phyloP scores from a whole-genome alignment of 2,888 invertebrate species.

The Orgyia antiqua region DNA sequence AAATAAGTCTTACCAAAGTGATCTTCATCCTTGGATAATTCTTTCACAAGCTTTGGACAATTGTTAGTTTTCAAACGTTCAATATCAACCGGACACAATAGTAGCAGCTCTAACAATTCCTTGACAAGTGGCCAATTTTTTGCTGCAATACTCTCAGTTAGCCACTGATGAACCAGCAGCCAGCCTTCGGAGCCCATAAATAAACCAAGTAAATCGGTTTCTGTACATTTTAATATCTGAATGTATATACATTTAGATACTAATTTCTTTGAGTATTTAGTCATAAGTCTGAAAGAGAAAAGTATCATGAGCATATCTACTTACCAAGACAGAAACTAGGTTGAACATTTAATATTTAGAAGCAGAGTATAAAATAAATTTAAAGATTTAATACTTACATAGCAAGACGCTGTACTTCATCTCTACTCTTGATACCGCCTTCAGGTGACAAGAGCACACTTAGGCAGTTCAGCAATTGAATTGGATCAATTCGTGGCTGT shows the following conservation, averaged over 20 bases:
- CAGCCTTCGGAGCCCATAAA: conserved; percentile 96
- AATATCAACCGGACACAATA: conserved; percentile 93
- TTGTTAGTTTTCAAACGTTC: conserved; percentile 93
- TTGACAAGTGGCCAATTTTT: conserved; percentile 92
- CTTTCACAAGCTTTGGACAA: conserved; percentile 94
- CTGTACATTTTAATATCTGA: conserved; percentile 92
- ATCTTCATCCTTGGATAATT: conserved; percentile 88
- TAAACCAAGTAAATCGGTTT: conserved; percentile 88
- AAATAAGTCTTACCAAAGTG: conserved; percentile 82
- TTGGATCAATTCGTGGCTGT: conserved; percentile 95
- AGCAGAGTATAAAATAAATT: not conserved
- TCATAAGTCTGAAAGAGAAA: conserved; percentile 89
- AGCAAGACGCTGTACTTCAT: conserved; percentile 92
- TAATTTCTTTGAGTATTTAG: conserved; percentile 95
- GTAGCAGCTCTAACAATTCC: conserved; percentile 90
- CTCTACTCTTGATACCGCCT: conserved; percentile 92
- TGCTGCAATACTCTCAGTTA: conserved; percentile 89
- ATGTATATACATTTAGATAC: conserved; percentile 97
- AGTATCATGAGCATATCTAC: conserved; percentile 7
- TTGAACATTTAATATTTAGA: too few species aligned
- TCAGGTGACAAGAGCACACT: conserved; percentile 89
- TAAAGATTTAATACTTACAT: conserved; percentile 80
- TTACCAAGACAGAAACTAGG: too few species aligned
- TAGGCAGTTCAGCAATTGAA: conserved; percentile 92
- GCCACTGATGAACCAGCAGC: conserved; percentile 93